Conservation (phyloP, 2,797 vertebrate species). For the Taenioides sp. region DNA sequence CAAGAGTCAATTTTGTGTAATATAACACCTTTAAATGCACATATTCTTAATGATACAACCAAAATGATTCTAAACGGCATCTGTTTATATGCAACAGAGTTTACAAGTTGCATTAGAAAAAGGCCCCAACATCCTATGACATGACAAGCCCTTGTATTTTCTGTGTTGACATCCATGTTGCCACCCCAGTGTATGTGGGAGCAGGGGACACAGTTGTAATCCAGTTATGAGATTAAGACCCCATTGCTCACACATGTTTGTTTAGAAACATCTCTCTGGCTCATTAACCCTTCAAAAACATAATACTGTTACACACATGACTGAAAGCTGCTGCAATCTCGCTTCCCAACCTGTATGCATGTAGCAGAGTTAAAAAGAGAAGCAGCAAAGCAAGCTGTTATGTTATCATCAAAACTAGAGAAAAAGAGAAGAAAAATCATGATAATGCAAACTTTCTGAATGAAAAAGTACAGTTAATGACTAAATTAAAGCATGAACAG, state of each 20-base stretch:
- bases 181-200: conserved; percentile 47
- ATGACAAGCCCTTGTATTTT: conserved; percentile 55
- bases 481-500: too few relatives aligned
- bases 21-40: too few relatives aligned
- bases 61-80: too few relatives aligned
- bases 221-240: conserved; percentile 75
- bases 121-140: conserved; percentile 24
- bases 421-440: too few relatives aligned
- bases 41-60: too few relatives aligned
- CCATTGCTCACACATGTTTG: conserved; percentile 28
- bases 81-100: too few relatives aligned
- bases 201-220: conserved; percentile 74
- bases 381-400: too few relatives aligned
- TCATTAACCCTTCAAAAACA: conserved; percentile 39
- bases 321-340: conserved; percentile 18
- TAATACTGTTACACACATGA: conserved; percentile 39
- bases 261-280: conserved; percentile 46
- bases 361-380: too few relatives aligned
- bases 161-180: conserved; percentile 54
- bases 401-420: too few relatives aligned
- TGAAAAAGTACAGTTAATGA: too few relatives aligned
- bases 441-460: too few relatives aligned
- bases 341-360: conserved; percentile 23
- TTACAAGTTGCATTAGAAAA: neutral
- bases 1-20: too few relatives aligned